phyloP scores from a whole-genome alignment of 2,113 vertebrate species.

The Clarias macrocephalus region DNA sequence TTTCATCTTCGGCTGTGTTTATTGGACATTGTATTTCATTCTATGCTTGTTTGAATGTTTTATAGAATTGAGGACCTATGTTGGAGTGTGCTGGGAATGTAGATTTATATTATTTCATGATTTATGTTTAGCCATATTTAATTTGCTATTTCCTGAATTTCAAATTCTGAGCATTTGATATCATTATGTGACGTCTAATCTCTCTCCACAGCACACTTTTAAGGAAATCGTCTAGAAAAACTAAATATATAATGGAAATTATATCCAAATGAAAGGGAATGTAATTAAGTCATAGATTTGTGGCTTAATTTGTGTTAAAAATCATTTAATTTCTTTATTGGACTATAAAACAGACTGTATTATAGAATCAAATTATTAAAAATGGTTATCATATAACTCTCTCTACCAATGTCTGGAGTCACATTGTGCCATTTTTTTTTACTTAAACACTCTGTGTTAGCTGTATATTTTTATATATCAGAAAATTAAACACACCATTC shows the following conservation, averaged over 20 bases:
- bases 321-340: slow-evolving; percentile 3
- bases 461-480: background rate
- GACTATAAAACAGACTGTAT: slow-evolving; percentile 17
- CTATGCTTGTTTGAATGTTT: slow-evolving; percentile 37
- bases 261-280: background rate
- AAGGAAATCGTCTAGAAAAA: background rate
- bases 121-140: background rate
- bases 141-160: background rate
- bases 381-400: background rate
- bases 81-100: background rate
- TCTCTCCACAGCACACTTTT: slow-evolving; percentile 3
- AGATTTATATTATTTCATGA: background rate
- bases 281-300: slow-evolving; percentile 1
- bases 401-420: background rate
- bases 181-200: background rate
- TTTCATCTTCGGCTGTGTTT: slow-evolving; percentile 43
- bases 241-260: background rate
- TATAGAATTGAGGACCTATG: slow-evolving; percentile 31
- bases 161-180: background rate
- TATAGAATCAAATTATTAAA: slow-evolving; percentile 22
- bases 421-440: background rate
- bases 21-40: slow-evolving; percentile 40
- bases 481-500: background rate
- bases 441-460: background rate
- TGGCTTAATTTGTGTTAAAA: background rate